These are phyloP conservation scores for Lordiphosa andalusiaca DNA, from an alignment of 2,888 invertebrate species.

Conservation along the genomic window DNA sequence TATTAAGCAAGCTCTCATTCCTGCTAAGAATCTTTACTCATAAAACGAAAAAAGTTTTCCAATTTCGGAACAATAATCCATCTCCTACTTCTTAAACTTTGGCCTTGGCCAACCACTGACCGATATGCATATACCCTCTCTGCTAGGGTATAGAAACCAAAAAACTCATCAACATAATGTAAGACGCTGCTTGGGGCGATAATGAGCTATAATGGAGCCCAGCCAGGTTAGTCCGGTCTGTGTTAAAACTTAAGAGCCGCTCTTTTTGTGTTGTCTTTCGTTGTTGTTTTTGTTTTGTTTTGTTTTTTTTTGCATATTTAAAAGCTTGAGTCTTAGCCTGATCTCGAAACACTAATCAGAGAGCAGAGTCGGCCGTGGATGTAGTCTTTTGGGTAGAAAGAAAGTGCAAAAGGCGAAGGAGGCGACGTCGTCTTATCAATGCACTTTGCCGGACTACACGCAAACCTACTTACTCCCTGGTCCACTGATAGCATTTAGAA, in stretches of 20 bases:
- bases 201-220: conserved; percentile 80
- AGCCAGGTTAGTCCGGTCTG: conserved; percentile 25
- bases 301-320: conserved; percentile 58
- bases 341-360: conserved; percentile 60
- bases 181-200: conserved; percentile 80
- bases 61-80: no score
- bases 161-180: conserved; percentile 79
- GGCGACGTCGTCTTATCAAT: conserved; percentile 53
- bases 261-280: conserved; percentile 27
- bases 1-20: no score
- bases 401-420: conserved; percentile 35
- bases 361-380: conserved; percentile 19
- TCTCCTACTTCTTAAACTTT: no score
- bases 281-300: conserved; percentile 2
- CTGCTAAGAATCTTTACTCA: no score
- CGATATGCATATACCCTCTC: neutral
- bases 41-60: no score
- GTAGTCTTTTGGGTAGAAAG: conserved; percentile 28
- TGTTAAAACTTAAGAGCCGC: conserved; percentile 50
- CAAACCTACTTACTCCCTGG: conserved; percentile 67
- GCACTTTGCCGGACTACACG: conserved; percentile 73
- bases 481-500: conserved; percentile 36
- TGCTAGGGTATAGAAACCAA: conserved; percentile 5
- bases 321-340: conserved; percentile 53
- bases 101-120: no score